phyloP scores from a whole-genome alignment of 2,888 invertebrate genomes.

The Chydorus sphaericus region DNA sequence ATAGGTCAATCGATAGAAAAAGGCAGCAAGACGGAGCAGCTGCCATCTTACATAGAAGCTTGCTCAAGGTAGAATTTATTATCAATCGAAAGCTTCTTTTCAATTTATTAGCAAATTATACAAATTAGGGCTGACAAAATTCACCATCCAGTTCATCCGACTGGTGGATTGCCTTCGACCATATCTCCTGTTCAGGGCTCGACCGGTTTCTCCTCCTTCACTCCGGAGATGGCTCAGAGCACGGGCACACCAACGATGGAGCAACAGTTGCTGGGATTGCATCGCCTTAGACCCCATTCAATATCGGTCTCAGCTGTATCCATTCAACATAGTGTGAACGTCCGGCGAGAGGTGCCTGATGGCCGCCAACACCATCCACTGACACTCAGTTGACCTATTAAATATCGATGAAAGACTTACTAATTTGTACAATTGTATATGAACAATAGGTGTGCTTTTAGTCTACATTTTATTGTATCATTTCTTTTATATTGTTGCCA shows the following conservation, averaged over 20 bases:
- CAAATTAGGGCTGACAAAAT: neutral
- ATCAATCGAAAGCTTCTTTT: neutral
- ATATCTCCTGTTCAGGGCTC: slow-evolving; percentile 6
- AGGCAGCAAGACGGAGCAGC: neutral
- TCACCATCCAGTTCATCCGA: neutral
- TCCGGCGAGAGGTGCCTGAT: neutral
- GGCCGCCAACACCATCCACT: neutral
- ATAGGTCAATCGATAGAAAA: neutral
- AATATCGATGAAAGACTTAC: neutral
- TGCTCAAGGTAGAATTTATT: neutral
- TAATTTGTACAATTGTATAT: too few species aligned
- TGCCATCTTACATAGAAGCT: neutral
- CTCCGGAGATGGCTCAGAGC: slow-evolving; percentile 21
- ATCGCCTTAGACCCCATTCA: neutral
- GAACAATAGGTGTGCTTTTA: too few species aligned
- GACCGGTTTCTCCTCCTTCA: neutral
- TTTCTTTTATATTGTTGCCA: too few species aligned
- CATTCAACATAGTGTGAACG: neutral
- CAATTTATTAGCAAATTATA: neutral
- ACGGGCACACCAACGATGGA: slow-evolving; percentile 1
- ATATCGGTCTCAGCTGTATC: neutral
- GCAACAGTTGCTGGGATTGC: slow-evolving; percentile 17
- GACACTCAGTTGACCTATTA: neutral
- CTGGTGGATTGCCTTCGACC: neutral
- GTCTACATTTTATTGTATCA: too few species aligned